These are phyloP conservation scores for Seira ritae DNA, from an alignment of 2,888 invertebrate genomes.

Conservation along the genomic window DNA sequence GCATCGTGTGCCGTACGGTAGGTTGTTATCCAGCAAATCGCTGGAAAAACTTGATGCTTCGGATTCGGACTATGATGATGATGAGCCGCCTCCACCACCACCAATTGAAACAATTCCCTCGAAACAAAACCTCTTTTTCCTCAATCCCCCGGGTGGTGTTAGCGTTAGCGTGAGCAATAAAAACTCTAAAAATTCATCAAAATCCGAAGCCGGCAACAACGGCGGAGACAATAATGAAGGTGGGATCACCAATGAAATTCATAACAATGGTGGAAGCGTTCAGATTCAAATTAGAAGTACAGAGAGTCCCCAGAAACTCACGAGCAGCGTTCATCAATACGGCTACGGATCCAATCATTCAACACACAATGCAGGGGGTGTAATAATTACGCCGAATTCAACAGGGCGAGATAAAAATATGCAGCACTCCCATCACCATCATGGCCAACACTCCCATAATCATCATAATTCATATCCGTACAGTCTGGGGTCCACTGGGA, in stretches of 20 bases:
- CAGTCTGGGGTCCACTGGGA: slow-evolving; percentile 56
- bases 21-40: slow-evolving; percentile 53
- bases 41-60: slow-evolving; percentile 74
- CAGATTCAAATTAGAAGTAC: slow-evolving; percentile 61
- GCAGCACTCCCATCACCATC: slow-evolving; percentile 33
- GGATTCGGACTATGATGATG: slow-evolving; percentile 77
- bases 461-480: slow-evolving; percentile 39
- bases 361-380: slow-evolving; percentile 23
- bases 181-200: slow-evolving; percentile 51
- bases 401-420: slow-evolving; percentile 36
- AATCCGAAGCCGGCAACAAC: not conserved
- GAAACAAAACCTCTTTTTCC: slow-evolving; percentile 74
- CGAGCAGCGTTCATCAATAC: slow-evolving; percentile 26
- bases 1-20: slow-evolving; percentile 64
- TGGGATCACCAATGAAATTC: slow-evolving; percentile 54
- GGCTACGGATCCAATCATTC: slow-evolving; percentile 36
- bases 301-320: slow-evolving; percentile 36
- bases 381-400: slow-evolving; percentile 36
- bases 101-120: slow-evolving; percentile 94
- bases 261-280: slow-evolving; percentile 54
- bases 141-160: slow-evolving; percentile 50
- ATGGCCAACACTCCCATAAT: slow-evolving; percentile 34
- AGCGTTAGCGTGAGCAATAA: slow-evolving; percentile 61
- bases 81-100: slow-evolving; percentile 87
- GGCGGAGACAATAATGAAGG: slow-evolving; percentile 24